Evolutionary conservation across 1,140 invertebrate species (phyloP), one percentile per base, ranked within the genome.

Genomic region (Agraylea sexmaculata): DNA sequence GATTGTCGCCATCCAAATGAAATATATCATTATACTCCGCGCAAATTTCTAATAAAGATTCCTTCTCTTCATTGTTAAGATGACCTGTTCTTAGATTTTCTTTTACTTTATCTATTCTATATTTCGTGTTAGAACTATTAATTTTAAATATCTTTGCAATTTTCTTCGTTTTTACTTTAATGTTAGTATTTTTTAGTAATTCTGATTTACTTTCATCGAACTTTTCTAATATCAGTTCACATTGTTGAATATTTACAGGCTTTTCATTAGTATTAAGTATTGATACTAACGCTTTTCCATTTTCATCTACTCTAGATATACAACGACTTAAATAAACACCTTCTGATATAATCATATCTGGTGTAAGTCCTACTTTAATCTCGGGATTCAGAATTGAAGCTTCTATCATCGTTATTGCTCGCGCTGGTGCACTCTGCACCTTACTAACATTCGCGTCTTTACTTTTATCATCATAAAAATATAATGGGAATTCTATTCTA

Each of bases 1-100:
- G 36, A 7, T 35, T 13, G 16, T 51, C 37, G 8, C 41, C 42
- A 22, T 55, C 51, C 19, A 44, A n/a, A 44, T 46, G 37, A 27
- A 55, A 55, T 16, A 53, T 37, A 39, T 55, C 43, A 20, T 36
- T 42, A 21, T 46, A 50, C 22, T 43, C 12, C 25, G 22, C 11
- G 16, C 35, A 32, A 30, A 42, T 18, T 13, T 29, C 31, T 27
- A 27, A n/a, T n/a, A 31, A 6, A 30, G 8, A n/a, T n/a, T n/a
- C n/a, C n/a, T n/a, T n/a, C n/a, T n/a, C n/a, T n/a, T n/a, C n/a
- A n/a, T n/a, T n/a, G n/a, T n/a, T n/a, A n/a, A n/a, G n/a, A n/a
- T n/a, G n/a, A n/a, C n/a, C n/a, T n/a, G n/a, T n/a, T n/a, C n/a
- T n/a, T n/a, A n/a, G n/a, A n/a, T n/a, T n/a, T n/a, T n/a, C n/a